A percentile compares a stretch with the other conserved stretches of the same genome.
Conservation (phyloP, 2,888 invertebrate species). For the Aporophyla lueneburgensis region DNA sequence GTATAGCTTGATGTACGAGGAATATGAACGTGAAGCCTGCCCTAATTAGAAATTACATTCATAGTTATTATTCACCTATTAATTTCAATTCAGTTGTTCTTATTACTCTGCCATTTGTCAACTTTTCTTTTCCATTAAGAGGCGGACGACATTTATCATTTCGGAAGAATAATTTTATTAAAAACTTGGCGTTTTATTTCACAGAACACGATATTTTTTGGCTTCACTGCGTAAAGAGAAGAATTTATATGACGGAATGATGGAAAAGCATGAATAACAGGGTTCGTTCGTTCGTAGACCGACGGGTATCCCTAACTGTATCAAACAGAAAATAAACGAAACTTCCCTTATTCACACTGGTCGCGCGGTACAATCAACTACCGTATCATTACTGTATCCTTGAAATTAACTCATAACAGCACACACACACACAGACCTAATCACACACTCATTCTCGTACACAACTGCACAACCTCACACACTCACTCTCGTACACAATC, state of each 20-base stretch:
- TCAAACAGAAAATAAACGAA: constrained; percentile 12
- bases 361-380: neutral
- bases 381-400: no score
- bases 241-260: constrained; percentile 18
- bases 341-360: neutral
- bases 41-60: constrained; percentile 33
- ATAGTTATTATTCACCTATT: constrained; percentile 25
- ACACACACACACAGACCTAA: no score
- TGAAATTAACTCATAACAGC: no score
- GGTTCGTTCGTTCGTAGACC: constrained; percentile 33
- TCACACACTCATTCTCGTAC: no score
- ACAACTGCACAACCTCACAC: no score
- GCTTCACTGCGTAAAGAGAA: constrained; percentile 13
- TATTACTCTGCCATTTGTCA: constrained; percentile 35
- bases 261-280: constrained; percentile 35
- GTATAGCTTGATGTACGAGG: no score
- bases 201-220: constrained; percentile 31
- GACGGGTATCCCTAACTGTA: constrained; percentile 23
- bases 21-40: constrained; percentile 25
- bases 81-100: constrained; percentile 15
- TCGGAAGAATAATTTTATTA: constrained; percentile 13
- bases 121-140: constrained; percentile 15
- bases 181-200: constrained; percentile 34
- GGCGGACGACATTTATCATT: neutral
- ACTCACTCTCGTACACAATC: no score